Base-by-base conservation (phyloP, 2,888 invertebrate species). In the Clivina fossor region DNA sequence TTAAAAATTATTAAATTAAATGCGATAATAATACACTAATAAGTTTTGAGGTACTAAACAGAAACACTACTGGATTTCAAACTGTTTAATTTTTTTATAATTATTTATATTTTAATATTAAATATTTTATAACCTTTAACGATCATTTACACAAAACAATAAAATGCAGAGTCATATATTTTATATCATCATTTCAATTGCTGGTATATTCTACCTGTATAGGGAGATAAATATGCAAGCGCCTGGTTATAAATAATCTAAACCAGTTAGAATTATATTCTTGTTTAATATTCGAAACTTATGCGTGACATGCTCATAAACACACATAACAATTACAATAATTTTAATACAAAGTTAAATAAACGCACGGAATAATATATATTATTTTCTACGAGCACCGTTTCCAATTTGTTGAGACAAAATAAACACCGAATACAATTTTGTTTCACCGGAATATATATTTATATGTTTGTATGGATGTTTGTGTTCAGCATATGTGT, bases 391-490 rank as follows among this genome's bases (percentile, higher is more conserved):
- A 20, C 19, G 22, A 41, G n/a, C n/a, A 41, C 15, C 33, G 32
- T 51, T 41, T 43, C 51, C 51, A 51, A 51, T 51, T 51, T 51
- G 51, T 51, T 43, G 16, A 51, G 51, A 51, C 51, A 51, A 47
- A 50, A 50, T 41, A 40, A 19, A 50, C 30, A 40, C 24, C 20
- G 11, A 15, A 19, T 40, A 20, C 19, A 16, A 19, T 40, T n/a
- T 16, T n/a, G n/a, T n/a, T n/a, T 33, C 33, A 16, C n/a, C n/a
- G n/a, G n/a, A n/a, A n/a, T n/a, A n/a, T n/a, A n/a, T n/a, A n/a
- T n/a, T n/a, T n/a, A n/a, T n/a, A n/a, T n/a, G n/a, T n/a, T n/a
- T n/a, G n/a, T n/a, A n/a, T n/a, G n/a, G n/a, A n/a, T n/a, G n/a
- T n/a, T n/a, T n/a, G n/a, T n/a, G n/a, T n/a, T n/a, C n/a, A n/a